Base-by-base conservation (phyloP, 2,113 vertebrate species). In the Poeciliopsis retropinna region DNA sequence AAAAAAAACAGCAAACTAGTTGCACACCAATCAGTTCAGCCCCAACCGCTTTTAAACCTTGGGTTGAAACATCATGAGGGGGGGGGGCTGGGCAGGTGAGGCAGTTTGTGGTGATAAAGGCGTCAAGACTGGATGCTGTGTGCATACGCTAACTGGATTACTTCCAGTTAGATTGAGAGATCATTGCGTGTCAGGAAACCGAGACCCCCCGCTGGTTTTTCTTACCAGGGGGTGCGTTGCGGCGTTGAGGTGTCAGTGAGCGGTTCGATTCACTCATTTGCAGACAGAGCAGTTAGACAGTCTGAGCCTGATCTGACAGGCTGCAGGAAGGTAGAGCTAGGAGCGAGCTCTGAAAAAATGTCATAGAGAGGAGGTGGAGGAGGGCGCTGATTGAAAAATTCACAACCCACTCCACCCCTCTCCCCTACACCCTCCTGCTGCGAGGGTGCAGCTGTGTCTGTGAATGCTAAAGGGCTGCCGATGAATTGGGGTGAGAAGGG, bases 111-210 rank as follows among this genome's bases (percentile, higher is more conserved):
- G 13, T 28, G 73, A 86, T 84, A 76, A 90, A 89, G 47, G 72
- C 81, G 31, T 27, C 44, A 78, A 87, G 65, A 87, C 83, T 80
- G 73, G 67, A 83, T 60, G 72, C 87, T 73, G 66, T 66, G 67
- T 84, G 83, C 83, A 80, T 67, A 32, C 80, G 80, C 84, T 92
- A 92, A 92, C 90, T 86, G 76, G 88, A 92, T 93, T 90, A 89
- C 85, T 92, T 91, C 88, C 88, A 81, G 81, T 85, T 73, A 89
- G 83, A 93, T 92, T 90, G 87, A 92, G 87, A 89, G 86, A 92
- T 92, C 85, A 88, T 83, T 85, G 74, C 79, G 73, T 90, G 89
- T 91, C 90, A 92, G 80, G 73, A 81, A 76, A 88, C 81, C 64
- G 67, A 76, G 84, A 85, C 79, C 87, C 82, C 88, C 70, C 86